A percentile compares a stretch with the other conserved stretches of the same genome.
Evolutionary conservation across 2,888 invertebrate genomes (phyloP).

Genomic region (Harpalus rufipes): DNA sequence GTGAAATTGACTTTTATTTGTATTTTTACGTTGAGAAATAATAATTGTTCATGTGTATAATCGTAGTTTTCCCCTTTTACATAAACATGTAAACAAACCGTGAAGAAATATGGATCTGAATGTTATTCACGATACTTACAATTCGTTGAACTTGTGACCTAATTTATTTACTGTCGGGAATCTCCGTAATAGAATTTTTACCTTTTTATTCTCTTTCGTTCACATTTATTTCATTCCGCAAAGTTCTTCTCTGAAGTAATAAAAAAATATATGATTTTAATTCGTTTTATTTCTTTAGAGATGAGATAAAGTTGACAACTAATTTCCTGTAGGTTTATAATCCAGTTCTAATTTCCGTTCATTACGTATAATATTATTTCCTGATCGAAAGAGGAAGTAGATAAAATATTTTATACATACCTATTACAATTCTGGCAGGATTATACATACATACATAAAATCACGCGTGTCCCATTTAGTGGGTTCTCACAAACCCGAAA

Average conservation of each 20-base stretch:
- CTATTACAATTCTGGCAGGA: background rate
- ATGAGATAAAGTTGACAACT: slow-evolving; percentile 12
- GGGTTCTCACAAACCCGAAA: too few species aligned
- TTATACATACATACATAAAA: too few species aligned
- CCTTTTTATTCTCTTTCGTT: background rate
- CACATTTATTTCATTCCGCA: background rate
- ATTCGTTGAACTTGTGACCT: slow-evolving; percentile 20
- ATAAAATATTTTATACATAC: background rate
- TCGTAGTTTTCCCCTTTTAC: background rate
- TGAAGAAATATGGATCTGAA: slow-evolving; percentile 16
- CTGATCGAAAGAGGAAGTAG: background rate
- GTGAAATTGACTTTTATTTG: background rate
- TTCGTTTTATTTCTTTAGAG: background rate
- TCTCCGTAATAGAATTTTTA: background rate
- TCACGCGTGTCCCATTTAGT: too few species aligned
- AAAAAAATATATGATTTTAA: too few species aligned
- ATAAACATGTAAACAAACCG: slow-evolving; percentile 16
- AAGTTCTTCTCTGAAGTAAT: background rate
- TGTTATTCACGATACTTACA: slow-evolving; percentile 17
- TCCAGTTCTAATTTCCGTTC: slow-evolving; percentile 1
- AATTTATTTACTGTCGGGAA: slow-evolving; percentile 24
- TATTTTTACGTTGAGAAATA: background rate
- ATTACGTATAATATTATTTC: background rate
- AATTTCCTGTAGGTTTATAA: background rate
- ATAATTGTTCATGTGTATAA: slow-evolving; percentile 1